phyloP scores from a whole-genome alignment of 1,140 invertebrate species.

The Brachionus rotundiformis region DNA sequence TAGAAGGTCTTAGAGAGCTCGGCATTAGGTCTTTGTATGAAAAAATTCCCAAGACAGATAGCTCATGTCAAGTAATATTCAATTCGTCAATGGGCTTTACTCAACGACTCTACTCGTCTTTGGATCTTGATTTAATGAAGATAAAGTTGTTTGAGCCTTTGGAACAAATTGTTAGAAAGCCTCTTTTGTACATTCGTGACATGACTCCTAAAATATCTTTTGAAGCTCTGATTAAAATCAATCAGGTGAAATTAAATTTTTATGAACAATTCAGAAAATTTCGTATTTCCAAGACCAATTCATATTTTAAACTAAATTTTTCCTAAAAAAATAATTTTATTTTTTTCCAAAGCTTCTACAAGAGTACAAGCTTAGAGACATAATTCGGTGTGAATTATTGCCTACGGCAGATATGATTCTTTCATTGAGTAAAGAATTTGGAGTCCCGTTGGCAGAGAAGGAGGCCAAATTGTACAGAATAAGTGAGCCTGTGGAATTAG shows the following conservation, averaged over 20 bases:
- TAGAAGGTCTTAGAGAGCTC: constrained; percentile 60
- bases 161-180: constrained; percentile 59
- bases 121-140: constrained; percentile 62
- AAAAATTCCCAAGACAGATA: constrained; percentile 52
- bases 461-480: constrained; percentile 56
- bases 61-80: constrained; percentile 60
- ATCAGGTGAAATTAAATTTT: constrained; percentile 56
- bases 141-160: constrained; percentile 63
- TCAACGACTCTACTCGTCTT: constrained; percentile 59
- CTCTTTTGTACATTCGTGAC: constrained; percentile 62
- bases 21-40: constrained; percentile 58
- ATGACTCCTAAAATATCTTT: constrained; percentile 63
- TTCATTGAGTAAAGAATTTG: constrained; percentile 64
- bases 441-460: constrained; percentile 60
- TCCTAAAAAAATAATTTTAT: background rate
- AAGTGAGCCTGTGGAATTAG: background rate
- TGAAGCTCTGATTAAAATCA: constrained; percentile 59
- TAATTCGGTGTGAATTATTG: constrained; percentile 59
- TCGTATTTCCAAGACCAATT: too few relatives aligned
- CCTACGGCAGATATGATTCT: constrained; percentile 62
- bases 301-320: too few relatives aligned
- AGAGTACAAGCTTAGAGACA: constrained; percentile 56
- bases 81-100: constrained; percentile 61
- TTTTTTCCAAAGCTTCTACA: background rate
- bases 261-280: background rate